phyloP scores from a whole-genome alignment of 2,797 vertebrate genomes.

The Kryptolebias ocellatus region DNA sequence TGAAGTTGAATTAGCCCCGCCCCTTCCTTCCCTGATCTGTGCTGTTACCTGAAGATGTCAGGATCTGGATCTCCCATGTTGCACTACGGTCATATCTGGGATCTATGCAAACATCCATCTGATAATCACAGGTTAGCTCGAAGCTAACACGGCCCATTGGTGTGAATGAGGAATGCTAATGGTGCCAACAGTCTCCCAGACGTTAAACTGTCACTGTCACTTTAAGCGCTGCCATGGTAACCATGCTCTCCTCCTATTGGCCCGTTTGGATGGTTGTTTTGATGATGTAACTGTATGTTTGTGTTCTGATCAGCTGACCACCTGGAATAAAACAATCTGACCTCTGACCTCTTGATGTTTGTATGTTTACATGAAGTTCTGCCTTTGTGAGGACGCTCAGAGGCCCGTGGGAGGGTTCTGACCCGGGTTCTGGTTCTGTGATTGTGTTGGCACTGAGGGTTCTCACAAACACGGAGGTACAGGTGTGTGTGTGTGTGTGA shows the following conservation, averaged over 20 bases:
- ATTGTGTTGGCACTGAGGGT: not conserved
- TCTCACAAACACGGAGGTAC: not conserved
- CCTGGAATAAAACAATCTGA: constrained; percentile 53
- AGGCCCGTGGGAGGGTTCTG: not conserved
- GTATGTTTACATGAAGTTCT: constrained; percentile 10
- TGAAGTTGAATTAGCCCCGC: not conserved
- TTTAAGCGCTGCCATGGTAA: constrained; percentile 60
- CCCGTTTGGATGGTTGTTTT: constrained; percentile 35
- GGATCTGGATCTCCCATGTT: constrained; percentile 13
- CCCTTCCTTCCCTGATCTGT: not conserved
- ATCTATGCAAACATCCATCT: constrained; percentile 61
- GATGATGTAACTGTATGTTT: constrained; percentile 53
- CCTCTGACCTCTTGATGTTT: constrained; percentile 27
- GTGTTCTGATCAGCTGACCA: constrained; percentile 38
- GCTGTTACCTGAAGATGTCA: not conserved
- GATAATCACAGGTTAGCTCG: constrained; percentile 34
- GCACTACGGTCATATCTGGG: constrained; percentile 23
- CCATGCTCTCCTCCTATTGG: constrained; percentile 32
- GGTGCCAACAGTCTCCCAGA: constrained; percentile 56
- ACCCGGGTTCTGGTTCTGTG: no score
- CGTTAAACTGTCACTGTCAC: constrained; percentile 66
- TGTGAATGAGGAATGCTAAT: constrained; percentile 53
- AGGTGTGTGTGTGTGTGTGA: not conserved
- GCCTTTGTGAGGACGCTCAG: not conserved
- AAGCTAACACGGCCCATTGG: constrained; percentile 37